Base-by-base conservation (phyloP, 2,888 invertebrate genomes). In the Protula sp. region DNA sequence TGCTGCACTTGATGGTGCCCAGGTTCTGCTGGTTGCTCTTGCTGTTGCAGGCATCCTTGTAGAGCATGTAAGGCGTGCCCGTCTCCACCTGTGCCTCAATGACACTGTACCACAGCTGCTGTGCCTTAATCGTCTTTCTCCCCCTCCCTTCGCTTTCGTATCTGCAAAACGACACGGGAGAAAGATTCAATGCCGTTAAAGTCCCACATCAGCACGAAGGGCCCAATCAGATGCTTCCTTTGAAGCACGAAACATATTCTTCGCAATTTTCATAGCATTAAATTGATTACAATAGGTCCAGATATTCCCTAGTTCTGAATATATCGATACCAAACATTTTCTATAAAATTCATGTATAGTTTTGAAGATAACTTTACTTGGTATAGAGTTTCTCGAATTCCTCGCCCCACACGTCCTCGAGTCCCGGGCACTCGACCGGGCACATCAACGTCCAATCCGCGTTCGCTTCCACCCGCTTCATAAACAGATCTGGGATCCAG, bases 401-500 rank as follows among this genome's bases (percentile, higher is more conserved):
- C 55, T 94, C 90, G 45, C 99, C 99, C 92, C 93, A 99, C 70
- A 88, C 88, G 70, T 98, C 95, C 1, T 87, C 84, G 2, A 99
- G 85, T 0, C 94, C 94, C 0, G 94, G 95, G 70, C 89, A 89
- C 75, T 92, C 89, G 76, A 91, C 88, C 0, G 99, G 98, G 77
- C 98, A 99, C 97, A 99, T 97, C 22, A 99, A 83, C 56, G 92
- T 91, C 99, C 99, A 99, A 55, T 86, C 85, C 64, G 83, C 88
- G 81, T 95, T 87, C 1, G 85, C 84, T 78, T 94, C 89, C 0
- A 82, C 82, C 19, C 99, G 86, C 79, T 89, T 87, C 99, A 99
- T 99, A 80, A 99, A 99, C 60, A 99, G 85, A 84, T 99, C 98
- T 0, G 98, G 94, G 69, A 99, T 92, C 98, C 99, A 99, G 30